A percentile compares a stretch with the other conserved stretches of the same genome.
These are phyloP conservation scores for Torymus auratus DNA, from an alignment of 2,888 invertebrate species.

Conservation along the genomic window DNA sequence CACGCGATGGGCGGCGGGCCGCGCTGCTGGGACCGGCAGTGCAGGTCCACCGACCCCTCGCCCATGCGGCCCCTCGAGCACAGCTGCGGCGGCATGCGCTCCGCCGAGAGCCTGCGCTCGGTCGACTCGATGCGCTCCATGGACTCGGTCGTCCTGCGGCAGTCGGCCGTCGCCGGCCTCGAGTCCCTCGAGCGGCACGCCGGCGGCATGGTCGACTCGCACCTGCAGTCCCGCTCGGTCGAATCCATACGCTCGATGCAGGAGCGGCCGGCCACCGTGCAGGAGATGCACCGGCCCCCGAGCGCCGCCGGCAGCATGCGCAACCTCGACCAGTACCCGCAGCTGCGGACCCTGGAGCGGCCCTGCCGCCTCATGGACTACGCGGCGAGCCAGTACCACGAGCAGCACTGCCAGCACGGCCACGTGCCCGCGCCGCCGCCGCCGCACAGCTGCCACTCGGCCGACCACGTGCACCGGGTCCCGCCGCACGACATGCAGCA, in stretches of 20 bases:
- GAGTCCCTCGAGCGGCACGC: conserved; percentile 39
- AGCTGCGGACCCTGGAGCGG: conserved; percentile 70
- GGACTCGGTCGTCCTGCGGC: conserved; percentile 72
- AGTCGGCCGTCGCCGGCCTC: conserved; percentile 59
- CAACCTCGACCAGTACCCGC: conserved; percentile 65
- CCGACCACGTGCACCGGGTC: conserved; percentile 71
- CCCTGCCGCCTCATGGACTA: conserved; percentile 73
- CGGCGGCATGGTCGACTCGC: conserved; percentile 63
- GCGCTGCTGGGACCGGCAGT: conserved; percentile 73
- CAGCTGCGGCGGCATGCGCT: conserved; percentile 63
- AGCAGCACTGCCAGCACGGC: conserved; percentile 70
- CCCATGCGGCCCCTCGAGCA: conserved; percentile 73
- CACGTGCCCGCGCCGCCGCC: conserved; percentile 55
- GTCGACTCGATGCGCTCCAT: conserved; percentile 75
- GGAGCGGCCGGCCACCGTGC: neutral
- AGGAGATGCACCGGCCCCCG: conserved; percentile 60
- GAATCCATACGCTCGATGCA: conserved; percentile 66
- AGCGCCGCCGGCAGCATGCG: conserved; percentile 62
- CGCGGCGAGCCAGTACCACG: conserved; percentile 69
- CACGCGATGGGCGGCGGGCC: conserved; percentile 58
- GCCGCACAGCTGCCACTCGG: conserved; percentile 71
- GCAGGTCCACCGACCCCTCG: conserved; percentile 74
- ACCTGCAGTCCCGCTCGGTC: conserved; percentile 67
- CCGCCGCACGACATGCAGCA: conserved; percentile 59
- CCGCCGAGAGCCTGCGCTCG: conserved; percentile 73